phyloP scores from a whole-genome alignment of 2,888 invertebrate genomes.

The Gisinianus flammeolus region DNA sequence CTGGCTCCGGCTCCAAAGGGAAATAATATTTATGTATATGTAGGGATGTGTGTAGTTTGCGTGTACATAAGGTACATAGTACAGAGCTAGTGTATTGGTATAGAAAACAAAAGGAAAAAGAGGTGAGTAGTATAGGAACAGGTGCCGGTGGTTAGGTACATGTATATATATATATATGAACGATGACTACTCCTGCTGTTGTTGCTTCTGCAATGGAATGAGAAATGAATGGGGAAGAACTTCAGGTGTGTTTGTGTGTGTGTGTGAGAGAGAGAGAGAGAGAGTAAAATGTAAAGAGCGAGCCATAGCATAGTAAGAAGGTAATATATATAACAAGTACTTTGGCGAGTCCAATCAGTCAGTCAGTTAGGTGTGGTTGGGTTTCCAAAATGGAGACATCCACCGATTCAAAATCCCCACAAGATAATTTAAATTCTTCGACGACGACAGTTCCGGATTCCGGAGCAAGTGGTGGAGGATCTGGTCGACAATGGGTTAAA shows the following conservation, averaged over 20 bases:
- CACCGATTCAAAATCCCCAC: slow-evolving; percentile 26
- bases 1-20: no score
- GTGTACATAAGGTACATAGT: neutral
- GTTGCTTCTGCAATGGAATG: neutral
- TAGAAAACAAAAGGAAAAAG: neutral
- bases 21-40: neutral
- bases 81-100: no score
- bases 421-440: neutral
- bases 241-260: slow-evolving; percentile 15
- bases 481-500: slow-evolving; percentile 50
- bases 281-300: neutral
- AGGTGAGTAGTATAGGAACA: neutral
- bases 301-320: neutral
- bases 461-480: no score
- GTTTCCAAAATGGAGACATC: slow-evolving; percentile 44
- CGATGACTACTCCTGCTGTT: neutral
- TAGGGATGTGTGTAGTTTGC: neutral
- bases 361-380: slow-evolving; percentile 43
- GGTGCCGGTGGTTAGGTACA: neutral
- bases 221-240: neutral
- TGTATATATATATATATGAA: neutral
- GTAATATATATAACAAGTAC: neutral
- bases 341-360: slow-evolving; percentile 28
- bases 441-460: neutral
- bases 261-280: slow-evolving; percentile 1